Evolutionary conservation across 2,888 invertebrate genomes (phyloP).

Genomic region (Drosophila austrosaltans): DNA sequence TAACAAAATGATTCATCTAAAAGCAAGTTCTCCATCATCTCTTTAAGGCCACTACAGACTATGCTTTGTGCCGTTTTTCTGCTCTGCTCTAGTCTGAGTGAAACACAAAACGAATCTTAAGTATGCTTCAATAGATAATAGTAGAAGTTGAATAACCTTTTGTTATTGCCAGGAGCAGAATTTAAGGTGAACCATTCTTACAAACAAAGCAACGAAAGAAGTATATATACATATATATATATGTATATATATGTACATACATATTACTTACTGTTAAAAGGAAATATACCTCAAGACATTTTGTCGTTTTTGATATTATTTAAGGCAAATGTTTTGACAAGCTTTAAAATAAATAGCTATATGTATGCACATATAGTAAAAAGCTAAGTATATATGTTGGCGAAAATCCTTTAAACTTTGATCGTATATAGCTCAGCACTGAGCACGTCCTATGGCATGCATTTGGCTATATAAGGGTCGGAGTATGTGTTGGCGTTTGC

Average conservation of each 20-base stretch:
- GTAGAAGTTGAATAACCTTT: conserved; percentile 11
- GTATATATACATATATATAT: no score
- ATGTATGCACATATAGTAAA: conserved; percentile 6
- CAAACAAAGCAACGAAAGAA: conserved; percentile 4
- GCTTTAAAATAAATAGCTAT: conserved; percentile 56
- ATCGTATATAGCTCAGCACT: conserved; percentile 36
- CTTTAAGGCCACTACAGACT: no score
- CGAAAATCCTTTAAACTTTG: conserved; percentile 64
- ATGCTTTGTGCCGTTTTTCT: no score
- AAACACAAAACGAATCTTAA: no score
- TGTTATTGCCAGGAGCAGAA: not conserved
- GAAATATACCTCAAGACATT: conserved; percentile 22
- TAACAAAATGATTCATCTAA: no score
- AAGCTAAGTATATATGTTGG: conserved; percentile 9
- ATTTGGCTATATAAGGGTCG: conserved; percentile 37
- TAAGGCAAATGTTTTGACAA: conserved; percentile 68
- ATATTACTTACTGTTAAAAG: not conserved
- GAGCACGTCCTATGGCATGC: conserved; percentile 56
- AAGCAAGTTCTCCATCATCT: no score
- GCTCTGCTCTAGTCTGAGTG: no score
- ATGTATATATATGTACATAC: not conserved
- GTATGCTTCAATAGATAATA: no score
- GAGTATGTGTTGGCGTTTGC: not conserved
- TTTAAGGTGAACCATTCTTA: not conserved
- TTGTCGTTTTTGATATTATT: conserved; percentile 52